Percentiles rank a stretch among this genome's conserved stretches.
These are phyloP conservation scores for Dendronephthya gigantea DNA, from an alignment of 64 coral and sea anemone genomes.

Conservation along the genomic window DNA sequence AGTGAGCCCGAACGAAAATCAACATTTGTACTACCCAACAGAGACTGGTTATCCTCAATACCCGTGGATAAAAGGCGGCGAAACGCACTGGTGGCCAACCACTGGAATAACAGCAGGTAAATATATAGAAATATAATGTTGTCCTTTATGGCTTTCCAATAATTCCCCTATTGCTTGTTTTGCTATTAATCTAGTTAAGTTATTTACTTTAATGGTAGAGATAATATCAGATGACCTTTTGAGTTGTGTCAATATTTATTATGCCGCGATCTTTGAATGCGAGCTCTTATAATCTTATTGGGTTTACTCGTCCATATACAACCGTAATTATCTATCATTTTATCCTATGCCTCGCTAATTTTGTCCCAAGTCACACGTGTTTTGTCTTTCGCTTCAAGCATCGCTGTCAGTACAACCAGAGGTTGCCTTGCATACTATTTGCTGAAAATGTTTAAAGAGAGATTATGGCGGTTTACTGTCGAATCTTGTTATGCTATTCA, in stretches of 20 bases:
- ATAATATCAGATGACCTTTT: background rate
- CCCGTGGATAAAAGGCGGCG: conserved; percentile 88
- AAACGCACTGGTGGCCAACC: conserved; percentile 61
- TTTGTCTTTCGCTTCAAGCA: background rate
- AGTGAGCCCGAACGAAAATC: conserved; percentile 44
- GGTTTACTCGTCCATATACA: background rate
- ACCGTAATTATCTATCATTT: background rate
- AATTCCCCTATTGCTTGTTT: conserved; percentile 13
- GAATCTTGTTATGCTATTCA: too few species aligned
- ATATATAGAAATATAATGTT: too few species aligned
- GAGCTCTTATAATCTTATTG: background rate
- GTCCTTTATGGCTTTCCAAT: background rate
- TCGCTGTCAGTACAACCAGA: too few species aligned
- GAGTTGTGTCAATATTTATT: background rate
- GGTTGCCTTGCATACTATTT: too few species aligned
- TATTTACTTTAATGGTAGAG: background rate
- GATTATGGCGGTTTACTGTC: too few species aligned
- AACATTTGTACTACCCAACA: conserved; percentile 65
- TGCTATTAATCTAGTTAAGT: conserved; percentile 5
- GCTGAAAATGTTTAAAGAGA: too few species aligned
- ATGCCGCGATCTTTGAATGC: background rate
- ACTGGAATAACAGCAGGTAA: conserved; percentile 65
- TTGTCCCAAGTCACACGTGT: background rate
- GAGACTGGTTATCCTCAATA: conserved; percentile 92
- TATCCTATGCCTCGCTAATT: background rate